These are phyloP conservation scores for Acanthococcus lagerstroemiae DNA, from an alignment of 2,888 invertebrate species.

Conservation along the genomic window DNA sequence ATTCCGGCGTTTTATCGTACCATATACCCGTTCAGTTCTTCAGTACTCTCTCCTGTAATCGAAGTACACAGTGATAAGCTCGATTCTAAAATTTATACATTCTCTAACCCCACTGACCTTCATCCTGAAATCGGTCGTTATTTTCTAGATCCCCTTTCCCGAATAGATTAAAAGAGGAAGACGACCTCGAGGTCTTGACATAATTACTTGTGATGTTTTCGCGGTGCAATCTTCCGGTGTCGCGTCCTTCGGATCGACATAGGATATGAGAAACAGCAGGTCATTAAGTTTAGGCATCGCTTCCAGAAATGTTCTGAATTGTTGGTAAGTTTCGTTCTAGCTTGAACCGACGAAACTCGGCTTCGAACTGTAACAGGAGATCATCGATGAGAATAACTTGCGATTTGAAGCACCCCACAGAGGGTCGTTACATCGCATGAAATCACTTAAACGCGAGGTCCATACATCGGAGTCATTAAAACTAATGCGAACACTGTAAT, in stretches of 20 bases:
- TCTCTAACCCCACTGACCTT: too few relatives aligned
- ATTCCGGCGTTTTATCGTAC: conserved; percentile 70
- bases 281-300: conserved; percentile 73
- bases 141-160: background rate
- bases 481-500: background rate
- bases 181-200: conserved; percentile 83
- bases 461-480: background rate
- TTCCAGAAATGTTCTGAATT: conserved; percentile 72
- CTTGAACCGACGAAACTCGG: conserved; percentile 93
- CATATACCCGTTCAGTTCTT: conserved; percentile 90
- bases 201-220: conserved; percentile 72
- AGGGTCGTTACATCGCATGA: too few relatives aligned
- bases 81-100: too few relatives aligned
- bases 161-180: conserved; percentile 31
- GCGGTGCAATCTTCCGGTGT: conserved; percentile 82
- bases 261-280: conserved; percentile 85
- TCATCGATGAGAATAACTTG: too few relatives aligned
- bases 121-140: too few relatives aligned
- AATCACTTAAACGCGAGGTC: too few relatives aligned
- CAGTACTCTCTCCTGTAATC: conserved; percentile 69
- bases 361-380: conserved; percentile 73
- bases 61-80: conserved; percentile 7
- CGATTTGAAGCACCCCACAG: too few relatives aligned
- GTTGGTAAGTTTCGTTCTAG: conserved; percentile 76
- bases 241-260: conserved; percentile 89